Conservation (phyloP, 2,888 invertebrate species). For the Nudaria mundana region DNA sequence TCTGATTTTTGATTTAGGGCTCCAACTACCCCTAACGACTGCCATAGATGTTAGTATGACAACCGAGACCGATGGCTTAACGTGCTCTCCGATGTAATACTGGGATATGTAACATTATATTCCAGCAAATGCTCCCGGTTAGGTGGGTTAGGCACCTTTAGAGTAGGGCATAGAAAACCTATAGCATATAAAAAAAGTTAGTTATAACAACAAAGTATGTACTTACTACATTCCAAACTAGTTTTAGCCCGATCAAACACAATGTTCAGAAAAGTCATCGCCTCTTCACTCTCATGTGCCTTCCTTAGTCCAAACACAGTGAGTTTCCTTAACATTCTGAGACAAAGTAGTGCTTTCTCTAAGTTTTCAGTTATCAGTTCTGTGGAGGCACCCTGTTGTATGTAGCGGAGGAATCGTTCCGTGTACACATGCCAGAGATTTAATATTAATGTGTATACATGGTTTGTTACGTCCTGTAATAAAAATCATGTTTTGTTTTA, state of each 20-base stretch:
- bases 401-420: conserved; percentile 83
- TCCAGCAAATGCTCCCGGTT: too few species aligned
- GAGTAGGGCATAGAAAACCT: too few species aligned
- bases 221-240: conserved; percentile 91
- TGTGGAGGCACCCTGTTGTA: conserved; percentile 81
- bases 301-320: conserved; percentile 91
- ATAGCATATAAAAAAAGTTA: too few species aligned
- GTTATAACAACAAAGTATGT: too few species aligned
- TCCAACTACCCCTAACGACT: too few species aligned
- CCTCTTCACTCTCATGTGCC: conserved; percentile 87
- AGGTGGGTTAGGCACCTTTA: too few species aligned
- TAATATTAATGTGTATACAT: conserved; percentile 87
- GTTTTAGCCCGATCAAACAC: conserved; percentile 89
- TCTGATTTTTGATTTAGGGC: too few species aligned
- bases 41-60: too few species aligned
- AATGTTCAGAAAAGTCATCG: conserved; percentile 88
- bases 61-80: too few species aligned
- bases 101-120: too few species aligned
- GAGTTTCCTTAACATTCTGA: conserved; percentile 91
- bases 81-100: too few species aligned
- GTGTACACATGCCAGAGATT: conserved; percentile 91
- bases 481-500: too few species aligned
- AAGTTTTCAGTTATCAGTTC: conserved; percentile 84
- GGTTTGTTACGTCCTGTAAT: conserved; percentile 87
- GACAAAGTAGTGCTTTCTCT: conserved; percentile 90